Conservation (phyloP, 2,888 invertebrate genomes). For the Agrilus mali region DNA sequence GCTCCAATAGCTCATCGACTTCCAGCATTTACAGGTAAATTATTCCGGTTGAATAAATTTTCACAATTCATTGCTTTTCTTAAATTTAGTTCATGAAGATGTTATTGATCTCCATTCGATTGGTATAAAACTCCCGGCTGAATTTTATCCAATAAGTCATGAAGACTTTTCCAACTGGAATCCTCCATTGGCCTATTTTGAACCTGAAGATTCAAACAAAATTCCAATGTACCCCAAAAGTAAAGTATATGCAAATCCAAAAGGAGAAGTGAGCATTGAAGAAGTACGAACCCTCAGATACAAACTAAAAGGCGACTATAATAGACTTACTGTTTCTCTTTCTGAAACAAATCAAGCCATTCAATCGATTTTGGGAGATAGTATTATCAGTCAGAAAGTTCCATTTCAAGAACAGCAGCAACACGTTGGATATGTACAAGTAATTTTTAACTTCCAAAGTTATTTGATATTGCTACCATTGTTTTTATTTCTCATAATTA, state of each 20-base stretch:
- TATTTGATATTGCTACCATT: too few relatives aligned
- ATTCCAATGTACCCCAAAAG: constrained; percentile 57
- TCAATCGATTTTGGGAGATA: constrained; percentile 14
- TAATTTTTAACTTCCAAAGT: too few relatives aligned
- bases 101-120: constrained; percentile 30
- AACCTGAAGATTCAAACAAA: constrained; percentile 46
- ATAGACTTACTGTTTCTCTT: constrained; percentile 10
- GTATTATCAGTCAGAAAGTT: neutral
- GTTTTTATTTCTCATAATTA: too few relatives aligned
- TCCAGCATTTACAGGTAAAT: constrained; percentile 37
- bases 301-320: constrained; percentile 17
- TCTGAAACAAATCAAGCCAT: constrained; percentile 18
- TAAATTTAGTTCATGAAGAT: constrained; percentile 50
- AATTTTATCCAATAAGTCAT: constrained; percentile 22
- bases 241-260: constrained; percentile 45
- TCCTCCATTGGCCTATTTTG: constrained; percentile 46
- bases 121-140: constrained; percentile 16
- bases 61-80: constrained; percentile 3
- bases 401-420: neutral
- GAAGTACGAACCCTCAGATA: constrained; percentile 56
- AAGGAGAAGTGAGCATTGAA: constrained; percentile 64
- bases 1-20: constrained; percentile 22
- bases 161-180: constrained; percentile 42
- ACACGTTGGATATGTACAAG: too few relatives aligned
- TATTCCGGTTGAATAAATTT: neutral